phyloP scores from a whole-genome alignment of 2,888 invertebrate species.

The Exocentrus adspersus region DNA sequence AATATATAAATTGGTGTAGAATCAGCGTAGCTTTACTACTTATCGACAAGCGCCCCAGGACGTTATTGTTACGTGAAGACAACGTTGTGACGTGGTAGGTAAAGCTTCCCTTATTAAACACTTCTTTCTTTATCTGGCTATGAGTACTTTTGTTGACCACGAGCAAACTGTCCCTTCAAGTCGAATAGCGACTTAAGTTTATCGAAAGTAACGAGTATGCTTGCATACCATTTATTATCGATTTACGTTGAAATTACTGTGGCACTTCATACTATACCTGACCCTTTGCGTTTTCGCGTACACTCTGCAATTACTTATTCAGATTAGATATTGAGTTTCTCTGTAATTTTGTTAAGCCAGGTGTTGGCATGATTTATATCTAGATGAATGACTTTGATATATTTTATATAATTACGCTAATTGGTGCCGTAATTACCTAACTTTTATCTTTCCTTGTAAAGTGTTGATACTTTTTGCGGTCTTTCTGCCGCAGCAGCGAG shows the following conservation, averaged over 20 bases:
- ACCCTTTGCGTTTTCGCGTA: slow-evolving; percentile 35
- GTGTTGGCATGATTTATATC: slow-evolving; percentile 59
- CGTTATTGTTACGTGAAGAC: too few species aligned
- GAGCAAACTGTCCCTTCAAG: too few species aligned
- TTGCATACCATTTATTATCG: slow-evolving; percentile 29
- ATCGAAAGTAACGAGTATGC: too few species aligned
- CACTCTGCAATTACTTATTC: slow-evolving; percentile 45
- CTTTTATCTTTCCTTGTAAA: slow-evolving; percentile 47
- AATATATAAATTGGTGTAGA: too few species aligned
- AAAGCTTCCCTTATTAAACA: too few species aligned
- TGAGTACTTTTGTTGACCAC: too few species aligned
- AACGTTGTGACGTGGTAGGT: too few species aligned
- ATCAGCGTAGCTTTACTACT: too few species aligned
- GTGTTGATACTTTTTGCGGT: slow-evolving; percentile 20
- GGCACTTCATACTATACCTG: slow-evolving; percentile 24
- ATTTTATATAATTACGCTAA: slow-evolving; percentile 59
- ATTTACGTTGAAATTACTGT: slow-evolving; percentile 30
- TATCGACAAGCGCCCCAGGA: too few species aligned
- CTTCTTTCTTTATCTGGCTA: too few species aligned
- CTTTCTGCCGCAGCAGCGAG: slow-evolving; percentile 20
- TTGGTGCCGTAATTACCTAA: slow-evolving; percentile 48
- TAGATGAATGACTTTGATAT: slow-evolving; percentile 57
- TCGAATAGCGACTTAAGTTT: too few species aligned
- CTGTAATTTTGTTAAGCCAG: slow-evolving; percentile 58
- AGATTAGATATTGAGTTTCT: slow-evolving; percentile 46